These are phyloP conservation scores for Rhabdophis nuchalis DNA, from an alignment of 2,797 vertebrate species.

Conservation along the genomic window DNA sequence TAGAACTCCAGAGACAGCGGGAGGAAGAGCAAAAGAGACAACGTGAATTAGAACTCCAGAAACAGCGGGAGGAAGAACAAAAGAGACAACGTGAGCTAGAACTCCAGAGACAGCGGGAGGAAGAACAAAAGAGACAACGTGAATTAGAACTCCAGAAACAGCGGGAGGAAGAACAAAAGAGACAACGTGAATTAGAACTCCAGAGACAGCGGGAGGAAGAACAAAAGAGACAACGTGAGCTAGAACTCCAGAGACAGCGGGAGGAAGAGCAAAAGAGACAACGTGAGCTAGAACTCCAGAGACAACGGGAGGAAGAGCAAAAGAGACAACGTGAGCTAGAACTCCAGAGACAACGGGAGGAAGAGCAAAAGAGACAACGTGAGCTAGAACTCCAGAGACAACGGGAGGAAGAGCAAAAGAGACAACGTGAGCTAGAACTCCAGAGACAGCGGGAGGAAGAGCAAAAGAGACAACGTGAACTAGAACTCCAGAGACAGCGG, in stretches of 20 bases:
- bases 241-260: neutral
- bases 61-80: neutral
- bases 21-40: neutral
- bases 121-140: conserved; percentile 24
- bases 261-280: conserved; percentile 40
- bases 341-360: too few relatives aligned
- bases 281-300: conserved; percentile 38
- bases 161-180: neutral
- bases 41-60: neutral
- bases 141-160: conserved; percentile 12
- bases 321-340: conserved; percentile 24
- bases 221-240: neutral
- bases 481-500: neutral
- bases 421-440: conserved; percentile 26
- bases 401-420: conserved; percentile 34
- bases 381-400: neutral
- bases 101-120: conserved; percentile 19
- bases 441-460: neutral
- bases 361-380: neutral
- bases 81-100: neutral
- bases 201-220: neutral
- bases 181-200: neutral
- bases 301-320: conserved; percentile 41
- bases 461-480: neutral
- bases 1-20: conserved; percentile 11